Base-by-base conservation (phyloP, 2,797 vertebrate species). In the Threskiornis aethiopicus region DNA sequence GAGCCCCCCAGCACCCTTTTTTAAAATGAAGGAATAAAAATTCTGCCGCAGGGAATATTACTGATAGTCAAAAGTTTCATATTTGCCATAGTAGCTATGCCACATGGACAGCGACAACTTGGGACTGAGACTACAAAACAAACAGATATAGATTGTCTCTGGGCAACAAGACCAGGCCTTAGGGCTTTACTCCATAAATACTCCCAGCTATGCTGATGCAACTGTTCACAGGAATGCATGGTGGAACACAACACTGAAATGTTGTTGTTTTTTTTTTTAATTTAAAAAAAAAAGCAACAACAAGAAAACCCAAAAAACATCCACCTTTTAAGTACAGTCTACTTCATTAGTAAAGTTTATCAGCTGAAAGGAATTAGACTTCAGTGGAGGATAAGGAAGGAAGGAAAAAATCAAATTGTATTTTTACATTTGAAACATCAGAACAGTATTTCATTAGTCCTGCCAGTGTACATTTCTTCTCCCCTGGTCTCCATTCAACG, bases 121-220 rank as follows among this genome's bases (percentile, higher is more conserved):
- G 5, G 0, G 65, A 57, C 37, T 35, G 58, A 80, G 78, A 55
- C 65, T 19, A 78, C 77, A 79, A 92, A 93, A 92, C 61, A 90
- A 88, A 95, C 86, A 90, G 82, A 87, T 73, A 83, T 58, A 94
- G 90, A 93, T 89, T 93, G 92, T 90, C 77, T 94, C 92, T 91
- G 88, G 29, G 96, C 93, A 97, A 93, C 95, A 72, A 49, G 78
- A 89, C 10, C 70, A 66, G 51, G 84, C 89, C 89, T 62, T 35
- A 76, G 79, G 95, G 88, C 88, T 94, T 90, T 62, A 19, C 77
- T 93, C 92, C 95, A 69, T 31, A 93, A 95, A 90, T 75, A 86
- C 93, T 69, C 83, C 20, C 85, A 90, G 76, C 69, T 49, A 54
- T 69, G 86, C 93, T 89, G 80, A 95, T 89, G 80, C 91, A 88